Evolutionary conservation across 2,113 vertebrate species (phyloP).

Genomic region (Phalacrocorax aristotelis): DNA sequence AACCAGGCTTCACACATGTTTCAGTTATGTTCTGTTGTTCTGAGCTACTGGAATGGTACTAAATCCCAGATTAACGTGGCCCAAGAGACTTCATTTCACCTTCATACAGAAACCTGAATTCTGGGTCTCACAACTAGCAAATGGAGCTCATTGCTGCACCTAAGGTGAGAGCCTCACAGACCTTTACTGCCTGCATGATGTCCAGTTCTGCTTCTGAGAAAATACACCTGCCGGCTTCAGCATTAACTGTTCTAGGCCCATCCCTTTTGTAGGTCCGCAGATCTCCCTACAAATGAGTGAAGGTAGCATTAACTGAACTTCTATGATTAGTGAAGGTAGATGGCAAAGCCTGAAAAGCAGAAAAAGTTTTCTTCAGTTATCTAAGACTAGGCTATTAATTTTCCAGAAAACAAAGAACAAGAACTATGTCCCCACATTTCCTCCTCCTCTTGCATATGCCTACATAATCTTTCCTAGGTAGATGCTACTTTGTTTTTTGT

Average conservation of each 20-base stretch:
- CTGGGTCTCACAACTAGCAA: not conserved
- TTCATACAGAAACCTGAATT: not conserved
- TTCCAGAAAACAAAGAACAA: not conserved
- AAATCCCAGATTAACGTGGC: not conserved
- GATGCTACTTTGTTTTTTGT: not conserved
- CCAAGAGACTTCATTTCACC: not conserved
- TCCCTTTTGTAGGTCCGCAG: not conserved
- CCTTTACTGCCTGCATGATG: not conserved
- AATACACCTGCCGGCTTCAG: not conserved
- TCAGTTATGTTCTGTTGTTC: not conserved
- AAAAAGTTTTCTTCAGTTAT: not conserved
- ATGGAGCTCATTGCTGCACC: not conserved
- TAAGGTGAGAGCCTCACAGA: not conserved
- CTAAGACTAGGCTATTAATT: not conserved
- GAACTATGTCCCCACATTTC: not conserved
- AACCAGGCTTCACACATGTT: not conserved
- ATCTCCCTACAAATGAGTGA: not conserved
- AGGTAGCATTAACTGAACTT: not conserved
- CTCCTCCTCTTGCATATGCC: not conserved
- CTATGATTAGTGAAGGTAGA: not conserved
- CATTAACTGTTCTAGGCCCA: not conserved
- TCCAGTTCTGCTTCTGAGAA: not conserved
- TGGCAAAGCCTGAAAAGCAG: not conserved
- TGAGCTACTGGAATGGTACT: not conserved
- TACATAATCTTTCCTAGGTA: not conserved